These are phyloP conservation scores for Rhynchotus rufescens DNA, from an alignment of 2,797 vertebrate genomes.

Conservation along the genomic window DNA sequence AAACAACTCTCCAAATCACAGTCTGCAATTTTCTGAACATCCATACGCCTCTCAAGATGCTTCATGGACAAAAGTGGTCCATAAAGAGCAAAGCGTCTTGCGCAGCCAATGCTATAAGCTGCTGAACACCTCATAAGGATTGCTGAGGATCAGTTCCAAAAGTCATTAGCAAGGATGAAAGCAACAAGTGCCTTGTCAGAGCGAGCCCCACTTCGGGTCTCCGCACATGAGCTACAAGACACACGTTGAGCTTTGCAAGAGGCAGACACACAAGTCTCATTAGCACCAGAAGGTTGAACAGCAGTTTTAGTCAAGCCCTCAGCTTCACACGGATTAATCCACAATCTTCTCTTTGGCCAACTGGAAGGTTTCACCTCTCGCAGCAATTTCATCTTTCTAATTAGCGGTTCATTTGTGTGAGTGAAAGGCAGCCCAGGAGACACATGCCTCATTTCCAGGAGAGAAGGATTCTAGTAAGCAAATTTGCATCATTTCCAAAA, in stretches of 20 bases:
- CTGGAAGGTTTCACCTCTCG: slow-evolving; percentile 69
- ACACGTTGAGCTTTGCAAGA: slow-evolving; percentile 23
- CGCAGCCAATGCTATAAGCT: neutral
- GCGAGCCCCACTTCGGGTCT: neutral
- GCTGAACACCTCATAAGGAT: neutral
- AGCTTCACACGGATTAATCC: slow-evolving; percentile 59
- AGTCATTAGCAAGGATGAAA: neutral
- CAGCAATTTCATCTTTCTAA: slow-evolving; percentile 64
- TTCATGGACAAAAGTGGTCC: slow-evolving; percentile 5
- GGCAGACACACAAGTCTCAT: slow-evolving; percentile 63
- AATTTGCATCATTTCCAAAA: neutral
- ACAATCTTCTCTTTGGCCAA: slow-evolving; percentile 51
- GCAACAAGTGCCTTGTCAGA: neutral
- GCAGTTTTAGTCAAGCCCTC: slow-evolving; percentile 53
- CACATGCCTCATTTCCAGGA: slow-evolving; percentile 51
- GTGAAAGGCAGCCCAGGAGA: slow-evolving; percentile 17
- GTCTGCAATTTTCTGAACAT: slow-evolving; percentile 33
- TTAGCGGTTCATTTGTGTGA: slow-evolving; percentile 67
- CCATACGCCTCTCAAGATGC: slow-evolving; percentile 58
- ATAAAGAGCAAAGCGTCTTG: slow-evolving; percentile 18
- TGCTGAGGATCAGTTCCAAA: neutral
- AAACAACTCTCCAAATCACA: slow-evolving; percentile 40
- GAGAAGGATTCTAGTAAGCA: slow-evolving; percentile 60
- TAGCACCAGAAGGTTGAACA: slow-evolving; percentile 70
- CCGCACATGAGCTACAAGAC: slow-evolving; percentile 24